Evolutionary conservation across 2,113 vertebrate species (phyloP).

Genomic region (Prietella phreatophila): DNA sequence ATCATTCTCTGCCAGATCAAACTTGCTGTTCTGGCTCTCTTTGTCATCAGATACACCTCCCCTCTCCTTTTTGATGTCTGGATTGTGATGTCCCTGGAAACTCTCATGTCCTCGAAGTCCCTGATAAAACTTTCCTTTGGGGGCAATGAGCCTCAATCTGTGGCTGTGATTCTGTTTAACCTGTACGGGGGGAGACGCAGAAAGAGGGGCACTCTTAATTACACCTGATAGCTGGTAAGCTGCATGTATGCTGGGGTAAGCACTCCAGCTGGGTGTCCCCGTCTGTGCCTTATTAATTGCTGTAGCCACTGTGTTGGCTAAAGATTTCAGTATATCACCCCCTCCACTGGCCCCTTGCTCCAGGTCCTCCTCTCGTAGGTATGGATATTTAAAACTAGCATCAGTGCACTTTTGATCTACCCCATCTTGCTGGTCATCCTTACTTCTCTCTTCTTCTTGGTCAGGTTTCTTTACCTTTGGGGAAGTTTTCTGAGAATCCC

Average conservation of each 20-base stretch:
- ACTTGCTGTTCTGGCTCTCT: conserved; percentile 74
- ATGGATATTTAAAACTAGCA: conserved; percentile 88
- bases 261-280: conserved; percentile 86
- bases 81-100: conserved; percentile 73
- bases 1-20: conserved; percentile 76
- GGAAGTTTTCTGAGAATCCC: conserved; percentile 68
- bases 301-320: conserved; percentile 89
- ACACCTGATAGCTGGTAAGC: conserved; percentile 95
- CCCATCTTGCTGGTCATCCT: conserved; percentile 82
- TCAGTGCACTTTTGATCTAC: conserved; percentile 81
- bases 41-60: conserved; percentile 79
- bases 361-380: conserved; percentile 93
- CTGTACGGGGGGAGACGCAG: conserved; percentile 83
- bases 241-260: conserved; percentile 95
- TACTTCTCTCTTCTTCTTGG: conserved; percentile 76
- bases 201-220: conserved; percentile 77
- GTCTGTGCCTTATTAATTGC: conserved; percentile 80
- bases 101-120: conserved; percentile 65
- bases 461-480: conserved; percentile 81
- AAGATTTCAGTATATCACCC: conserved; percentile 94
- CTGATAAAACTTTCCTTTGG: conserved; percentile 84
- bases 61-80: conserved; percentile 88
- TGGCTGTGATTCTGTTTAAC: conserved; percentile 87
- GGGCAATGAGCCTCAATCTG: conserved; percentile 90
- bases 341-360: conserved; percentile 90